phyloP scores from a whole-genome alignment of 2,113 vertebrate species.

The Cyanoliseus patagonus region DNA sequence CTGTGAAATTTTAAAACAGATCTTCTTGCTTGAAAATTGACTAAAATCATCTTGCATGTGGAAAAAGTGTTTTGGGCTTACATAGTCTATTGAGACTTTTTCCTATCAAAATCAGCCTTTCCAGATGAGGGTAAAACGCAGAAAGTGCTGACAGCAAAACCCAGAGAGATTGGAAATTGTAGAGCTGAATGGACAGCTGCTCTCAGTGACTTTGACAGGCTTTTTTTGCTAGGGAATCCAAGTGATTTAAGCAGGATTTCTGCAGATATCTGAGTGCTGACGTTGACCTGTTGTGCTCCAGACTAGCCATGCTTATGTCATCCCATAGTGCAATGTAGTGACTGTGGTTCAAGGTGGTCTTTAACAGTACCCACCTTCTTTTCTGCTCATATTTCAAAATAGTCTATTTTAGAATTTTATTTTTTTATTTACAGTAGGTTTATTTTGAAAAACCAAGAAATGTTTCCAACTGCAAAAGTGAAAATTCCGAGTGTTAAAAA shows the following conservation, averaged over 20 bases:
- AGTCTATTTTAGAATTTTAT: not conserved
- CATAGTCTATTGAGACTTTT: not conserved
- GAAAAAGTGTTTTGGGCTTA: not conserved
- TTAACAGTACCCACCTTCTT: not conserved
- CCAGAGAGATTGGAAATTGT: not conserved
- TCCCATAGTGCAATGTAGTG: not conserved
- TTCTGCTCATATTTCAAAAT: not conserved
- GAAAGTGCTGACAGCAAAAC: conserved; percentile 28
- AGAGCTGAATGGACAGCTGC: not conserved
- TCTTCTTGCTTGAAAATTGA: not conserved
- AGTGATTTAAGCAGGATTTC: conserved; percentile 4
- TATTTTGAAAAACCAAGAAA: not conserved
- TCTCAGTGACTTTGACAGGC: not conserved
- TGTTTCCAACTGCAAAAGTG: not conserved
- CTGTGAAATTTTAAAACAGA: not conserved
- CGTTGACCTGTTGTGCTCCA: not conserved
- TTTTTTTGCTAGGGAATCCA: not conserved
- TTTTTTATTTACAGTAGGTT: not conserved
- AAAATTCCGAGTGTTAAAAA: not conserved
- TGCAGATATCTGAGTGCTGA: not conserved
- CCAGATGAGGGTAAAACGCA: not conserved
- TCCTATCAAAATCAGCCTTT: not conserved
- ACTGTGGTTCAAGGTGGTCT: not conserved
- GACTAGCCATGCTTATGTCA: not conserved
- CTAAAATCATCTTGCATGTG: not conserved